Evolutionary conservation across 2,797 vertebrate species (phyloP), one percentile per base, ranked within the genome.

Genomic region (Mormyrops boulengeri): DNA sequence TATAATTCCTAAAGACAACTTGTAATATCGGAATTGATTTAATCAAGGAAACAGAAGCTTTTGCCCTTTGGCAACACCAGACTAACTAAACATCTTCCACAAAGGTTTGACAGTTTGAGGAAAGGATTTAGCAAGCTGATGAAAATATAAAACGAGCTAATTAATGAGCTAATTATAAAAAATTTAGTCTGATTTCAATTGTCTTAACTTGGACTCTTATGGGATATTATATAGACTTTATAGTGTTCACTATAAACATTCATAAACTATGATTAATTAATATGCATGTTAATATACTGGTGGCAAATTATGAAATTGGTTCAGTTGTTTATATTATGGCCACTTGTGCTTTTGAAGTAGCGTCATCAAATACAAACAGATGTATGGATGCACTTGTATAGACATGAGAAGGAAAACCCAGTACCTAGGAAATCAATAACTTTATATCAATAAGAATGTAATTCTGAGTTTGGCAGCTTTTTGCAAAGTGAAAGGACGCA

Each of bases 391-490:
- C 53, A 22, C 6, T 87, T 41, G 73, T 30, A 53, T 86, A 26
- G 47, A 19, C 26, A 30, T 38, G 22, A 53, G 49, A 86, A 50
- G 22, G 19, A 2, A 49, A 52, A 30, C 22, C 26, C 30, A 30
- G 84, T 86, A 86, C n/a, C 49, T 52, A 52, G n/a, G 52, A 80
- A 69, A 66, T 89, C 19, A 53, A 73, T 86, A 30, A 85, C 49
- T 26, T 86, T 30, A 30, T 30, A 30, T 30, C 26, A 57, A 89
- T 22, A 19, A 53, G 66, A 57, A 89, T 30, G 12, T 49, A 55
- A 22, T 52, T 86, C 57, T 38, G 49, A 86, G 41, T 89, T 89
- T 85, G 22, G 82, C 88, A 85, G 88, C 44, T 69, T 86, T 69
- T 49, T 22, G 22, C 26, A 52, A 86, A 86, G 30, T 19, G 26